phyloP scores from a whole-genome alignment of 2,113 vertebrate species.

The Gyps fulvus region DNA sequence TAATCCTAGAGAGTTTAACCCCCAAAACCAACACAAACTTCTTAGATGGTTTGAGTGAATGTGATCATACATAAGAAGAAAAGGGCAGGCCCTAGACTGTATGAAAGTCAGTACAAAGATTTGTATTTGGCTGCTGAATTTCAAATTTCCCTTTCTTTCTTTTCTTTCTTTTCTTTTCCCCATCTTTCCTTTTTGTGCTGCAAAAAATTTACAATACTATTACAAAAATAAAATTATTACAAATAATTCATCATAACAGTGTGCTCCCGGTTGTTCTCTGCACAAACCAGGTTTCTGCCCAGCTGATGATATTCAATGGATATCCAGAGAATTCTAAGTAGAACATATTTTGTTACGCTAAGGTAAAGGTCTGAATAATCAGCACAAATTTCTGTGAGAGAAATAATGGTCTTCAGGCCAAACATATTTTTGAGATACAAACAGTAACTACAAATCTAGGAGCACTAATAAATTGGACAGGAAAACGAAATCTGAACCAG shows the following conservation, averaged over 20 bases:
- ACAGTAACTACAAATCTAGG: not conserved
- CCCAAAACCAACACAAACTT: not conserved
- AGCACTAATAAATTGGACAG: not conserved
- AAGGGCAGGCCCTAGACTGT: not conserved
- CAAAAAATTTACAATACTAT: not conserved
- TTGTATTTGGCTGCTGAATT: not conserved
- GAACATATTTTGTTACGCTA: not conserved
- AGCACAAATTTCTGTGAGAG: not conserved
- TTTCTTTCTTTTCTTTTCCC: not conserved
- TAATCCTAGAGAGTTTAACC: constrained; percentile 13
- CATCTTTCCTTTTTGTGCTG: not conserved
- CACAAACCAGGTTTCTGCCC: not conserved
- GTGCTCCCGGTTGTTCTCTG: not conserved
- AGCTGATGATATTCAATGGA: not conserved
- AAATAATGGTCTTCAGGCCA: not conserved
- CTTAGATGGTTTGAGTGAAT: not conserved
- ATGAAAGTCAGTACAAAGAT: not conserved
- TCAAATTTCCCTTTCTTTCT: not conserved
- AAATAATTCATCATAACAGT: not conserved
- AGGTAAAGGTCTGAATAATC: not conserved
- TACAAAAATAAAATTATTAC: not conserved
- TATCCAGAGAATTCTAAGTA: not conserved
- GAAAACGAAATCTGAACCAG: not conserved
- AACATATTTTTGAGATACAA: not conserved
- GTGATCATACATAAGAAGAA: not conserved